phyloP scores from a whole-genome alignment of 1,140 invertebrate species.

The Drosophila truncata region DNA sequence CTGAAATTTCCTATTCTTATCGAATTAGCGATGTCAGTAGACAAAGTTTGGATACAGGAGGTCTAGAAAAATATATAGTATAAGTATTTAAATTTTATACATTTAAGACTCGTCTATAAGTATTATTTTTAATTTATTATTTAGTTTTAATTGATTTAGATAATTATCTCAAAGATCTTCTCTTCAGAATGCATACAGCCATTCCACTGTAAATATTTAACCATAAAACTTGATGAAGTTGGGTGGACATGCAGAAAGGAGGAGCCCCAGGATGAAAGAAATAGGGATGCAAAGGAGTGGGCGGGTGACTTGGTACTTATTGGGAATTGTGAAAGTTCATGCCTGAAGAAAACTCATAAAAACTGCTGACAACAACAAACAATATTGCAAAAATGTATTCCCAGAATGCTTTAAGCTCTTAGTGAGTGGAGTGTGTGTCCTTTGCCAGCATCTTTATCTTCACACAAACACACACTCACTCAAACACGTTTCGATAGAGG shows the following conservation, averaged over 20 bases:
- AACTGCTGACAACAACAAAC: conserved; percentile 59
- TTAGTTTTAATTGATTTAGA: background rate
- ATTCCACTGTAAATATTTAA: conserved; percentile 25
- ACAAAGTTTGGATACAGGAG: too few relatives aligned
- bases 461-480: conserved; percentile 9
- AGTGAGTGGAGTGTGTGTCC: conserved; percentile 15
- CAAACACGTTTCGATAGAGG: background rate
- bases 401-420: conserved; percentile 40
- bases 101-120: background rate
- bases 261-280: background rate
- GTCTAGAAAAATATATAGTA: background rate
- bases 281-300: background rate
- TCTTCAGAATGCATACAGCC: background rate
- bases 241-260: conserved; percentile 36
- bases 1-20: conserved; percentile 12
- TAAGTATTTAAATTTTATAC: background rate
- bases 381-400: conserved; percentile 50
- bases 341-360: conserved; percentile 51
- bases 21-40: background rate
- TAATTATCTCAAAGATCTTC: background rate
- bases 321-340: conserved; percentile 53
- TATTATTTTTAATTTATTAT: background rate
- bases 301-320: conserved; percentile 42
- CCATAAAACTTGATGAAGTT: conserved; percentile 53
- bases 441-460: conserved; percentile 33